A percentile compares a stretch with the other conserved stretches of the same genome.
phyloP scores from a whole-genome alignment of 2,113 vertebrate genomes.

The Prinia subflava region DNA sequence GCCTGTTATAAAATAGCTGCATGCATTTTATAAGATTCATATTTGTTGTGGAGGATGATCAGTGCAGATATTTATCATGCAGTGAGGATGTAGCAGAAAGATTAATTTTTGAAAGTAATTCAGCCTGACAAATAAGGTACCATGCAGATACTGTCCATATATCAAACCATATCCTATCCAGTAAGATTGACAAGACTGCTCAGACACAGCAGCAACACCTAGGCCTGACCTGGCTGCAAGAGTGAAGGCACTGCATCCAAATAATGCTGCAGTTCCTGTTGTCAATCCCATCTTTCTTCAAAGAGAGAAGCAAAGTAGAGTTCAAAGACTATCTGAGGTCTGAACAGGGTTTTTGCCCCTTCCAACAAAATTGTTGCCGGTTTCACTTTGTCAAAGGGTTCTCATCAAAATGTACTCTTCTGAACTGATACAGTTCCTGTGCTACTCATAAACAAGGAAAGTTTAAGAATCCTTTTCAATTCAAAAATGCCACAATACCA shows the following conservation, averaged over 20 bases:
- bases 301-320: neutral
- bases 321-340: neutral
- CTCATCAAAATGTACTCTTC: neutral
- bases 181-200: neutral
- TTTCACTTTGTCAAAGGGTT: neutral
- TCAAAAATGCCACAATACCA: neutral
- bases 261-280: neutral
- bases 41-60: neutral
- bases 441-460: neutral
- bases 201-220: neutral
- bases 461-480: neutral
- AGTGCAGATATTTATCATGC: neutral
- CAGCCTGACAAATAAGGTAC: neutral
- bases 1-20: neutral
- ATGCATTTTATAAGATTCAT: neutral
- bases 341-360: neutral
- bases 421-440: neutral
- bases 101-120: slow-evolving; percentile 28
- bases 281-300: neutral
- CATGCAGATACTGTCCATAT: neutral
- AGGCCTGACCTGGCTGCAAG: neutral
- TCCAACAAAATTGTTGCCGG: neutral
- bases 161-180: neutral
- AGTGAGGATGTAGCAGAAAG: neutral
- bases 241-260: neutral